Evolutionary conservation across 2,113 vertebrate species (phyloP), one percentile per base, ranked within the genome.

Genomic region (Clarias macrocephalus): DNA sequence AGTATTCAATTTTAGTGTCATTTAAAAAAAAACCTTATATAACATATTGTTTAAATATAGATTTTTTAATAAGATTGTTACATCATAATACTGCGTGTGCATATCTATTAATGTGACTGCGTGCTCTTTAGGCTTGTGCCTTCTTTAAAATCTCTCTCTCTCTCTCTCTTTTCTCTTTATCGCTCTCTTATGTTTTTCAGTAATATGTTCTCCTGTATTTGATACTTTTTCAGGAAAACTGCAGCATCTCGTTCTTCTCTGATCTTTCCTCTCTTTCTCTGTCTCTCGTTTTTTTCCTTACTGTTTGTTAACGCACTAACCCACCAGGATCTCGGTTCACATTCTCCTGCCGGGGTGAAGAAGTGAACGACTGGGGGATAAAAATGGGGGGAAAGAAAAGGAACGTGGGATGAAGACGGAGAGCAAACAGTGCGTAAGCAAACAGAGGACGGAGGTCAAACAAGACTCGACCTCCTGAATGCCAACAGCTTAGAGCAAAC

Each of bases 251-350:
- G 21, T 68, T 66, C 25, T 33, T 33, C 28, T 18, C n/a, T 30
- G n/a, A 33, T 33, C 66, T 6, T 15, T 30, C 13, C 28, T 33
- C 66, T 33, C 30, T 15, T 11, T 12, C 63, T 57, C 77, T 68
- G 68, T 65, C 76, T 85, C 79, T 83, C 57, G 65, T 82, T 89
- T 87, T 87, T 89, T 90, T 87, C 72, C 65, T 66, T 3, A 19
- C 37, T 52, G 25, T 94, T 94, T 94, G 91, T 21, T 73, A 73
- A 21, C 68, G 19, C 18, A 72, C 92, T 92, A 94, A 75, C 72
- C 9, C 21, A 13, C 7, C 77, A 62, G 88, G 62, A 85, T 88
- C 91, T 93, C 91, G 91, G 90, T 90, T 48, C 48, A 48, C 89
- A 75, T 86, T 92, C 92, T 91, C 37, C 37, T 54, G 42, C 48